Evolutionary conservation across 2,888 invertebrate species (phyloP).

Genomic region (Cynaeus angustus): DNA sequence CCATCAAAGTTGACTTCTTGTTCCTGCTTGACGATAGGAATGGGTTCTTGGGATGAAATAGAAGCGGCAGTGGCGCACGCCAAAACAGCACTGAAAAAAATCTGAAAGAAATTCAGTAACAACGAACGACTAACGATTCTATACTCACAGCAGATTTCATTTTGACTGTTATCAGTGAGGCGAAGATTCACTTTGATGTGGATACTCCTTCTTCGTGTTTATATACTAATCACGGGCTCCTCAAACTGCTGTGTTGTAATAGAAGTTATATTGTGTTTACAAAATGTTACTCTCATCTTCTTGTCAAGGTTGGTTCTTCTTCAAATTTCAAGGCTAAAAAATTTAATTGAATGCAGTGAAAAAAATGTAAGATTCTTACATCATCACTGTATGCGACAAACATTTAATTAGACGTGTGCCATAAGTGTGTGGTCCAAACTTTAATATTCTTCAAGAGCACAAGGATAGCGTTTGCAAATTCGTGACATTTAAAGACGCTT

Average conservation of each 20-base stretch:
- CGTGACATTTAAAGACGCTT: conserved; percentile 14
- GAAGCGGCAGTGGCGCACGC: conserved; percentile 60
- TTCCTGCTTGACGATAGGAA: conserved; percentile 64
- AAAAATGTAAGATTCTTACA: conserved; percentile 32
- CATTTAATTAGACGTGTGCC: conserved; percentile 18
- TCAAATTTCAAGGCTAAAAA: conserved; percentile 46
- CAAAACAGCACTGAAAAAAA: conserved; percentile 58
- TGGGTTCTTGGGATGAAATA: conserved; percentile 58
- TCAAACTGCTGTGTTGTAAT: conserved; percentile 42
- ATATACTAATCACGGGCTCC: conserved; percentile 44
- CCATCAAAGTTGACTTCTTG: conserved; percentile 72
- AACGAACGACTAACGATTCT: background rate
- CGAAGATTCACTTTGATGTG: conserved; percentile 39
- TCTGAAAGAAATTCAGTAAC: conserved; percentile 53
- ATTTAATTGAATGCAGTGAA: conserved; percentile 34
- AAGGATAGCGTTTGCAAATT: conserved; percentile 14
- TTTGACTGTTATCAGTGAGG: conserved; percentile 25
- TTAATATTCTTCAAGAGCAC: conserved; percentile 13
- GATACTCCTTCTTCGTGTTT: conserved; percentile 41
- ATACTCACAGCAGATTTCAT: conserved; percentile 47
- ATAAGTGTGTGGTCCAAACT: background rate
- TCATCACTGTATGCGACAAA: conserved; percentile 35
- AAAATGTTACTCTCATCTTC: conserved; percentile 47
- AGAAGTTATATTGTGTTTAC: conserved; percentile 45
- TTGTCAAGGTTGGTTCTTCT: conserved; percentile 48